A percentile compares a stretch with the other conserved stretches of the same genome.
Conservation (phyloP, 2,113 vertebrate genomes). For the Neogale vison region DNA sequence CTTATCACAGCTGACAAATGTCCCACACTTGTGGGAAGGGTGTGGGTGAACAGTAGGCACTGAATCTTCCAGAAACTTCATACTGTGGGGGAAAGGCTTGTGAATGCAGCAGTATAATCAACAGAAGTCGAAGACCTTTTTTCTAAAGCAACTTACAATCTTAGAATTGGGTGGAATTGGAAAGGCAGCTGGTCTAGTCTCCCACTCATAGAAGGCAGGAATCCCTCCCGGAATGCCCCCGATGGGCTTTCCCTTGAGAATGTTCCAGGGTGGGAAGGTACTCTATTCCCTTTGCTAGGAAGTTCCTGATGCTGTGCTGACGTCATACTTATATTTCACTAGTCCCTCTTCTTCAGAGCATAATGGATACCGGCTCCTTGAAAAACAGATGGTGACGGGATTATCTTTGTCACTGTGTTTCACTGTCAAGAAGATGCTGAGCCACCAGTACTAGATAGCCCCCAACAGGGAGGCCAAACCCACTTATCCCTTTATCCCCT, state of each 20-base stretch:
- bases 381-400: neutral
- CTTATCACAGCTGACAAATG: neutral
- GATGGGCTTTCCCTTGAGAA: neutral
- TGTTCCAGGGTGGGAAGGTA: fast-evolving
- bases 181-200: neutral
- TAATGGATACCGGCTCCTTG: neutral
- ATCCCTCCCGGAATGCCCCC: neutral
- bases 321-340: neutral
- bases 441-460: neutral
- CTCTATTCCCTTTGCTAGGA: neutral
- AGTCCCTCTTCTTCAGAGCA: neutral
- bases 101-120: neutral
- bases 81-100: neutral
- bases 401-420: neutral
- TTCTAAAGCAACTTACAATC: neutral
- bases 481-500: neutral
- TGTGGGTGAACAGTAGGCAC: neutral
- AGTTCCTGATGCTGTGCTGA: neutral
- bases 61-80: neutral
- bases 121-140: neutral
- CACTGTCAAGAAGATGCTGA: neutral
- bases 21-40: neutral
- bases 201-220: fast-evolving
- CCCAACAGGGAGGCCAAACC: neutral
- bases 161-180: neutral